Conservation (phyloP, 2,888 invertebrate species). For the Gymnosoma rotundatum region DNA sequence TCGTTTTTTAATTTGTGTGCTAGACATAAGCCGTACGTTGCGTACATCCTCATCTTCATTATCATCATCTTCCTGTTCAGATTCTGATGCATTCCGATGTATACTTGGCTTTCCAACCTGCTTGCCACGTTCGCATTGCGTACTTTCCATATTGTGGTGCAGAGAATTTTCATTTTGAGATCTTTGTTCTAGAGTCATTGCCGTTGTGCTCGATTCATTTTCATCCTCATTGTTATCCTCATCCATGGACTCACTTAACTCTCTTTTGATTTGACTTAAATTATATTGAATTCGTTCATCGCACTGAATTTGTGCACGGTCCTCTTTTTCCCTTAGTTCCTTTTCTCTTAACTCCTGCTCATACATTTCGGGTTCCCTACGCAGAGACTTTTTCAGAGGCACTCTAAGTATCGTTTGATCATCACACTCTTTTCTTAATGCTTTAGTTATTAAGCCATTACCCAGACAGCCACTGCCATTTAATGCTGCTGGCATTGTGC, state of each 20-base stretch:
- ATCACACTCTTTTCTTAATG: constrained; percentile 59
- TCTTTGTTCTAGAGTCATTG: constrained; percentile 43
- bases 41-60: constrained; percentile 14
- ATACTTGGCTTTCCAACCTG: neutral
- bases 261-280: constrained; percentile 58
- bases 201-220: constrained; percentile 62
- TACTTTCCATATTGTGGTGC: constrained; percentile 58
- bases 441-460: constrained; percentile 68
- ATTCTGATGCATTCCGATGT: constrained; percentile 33
- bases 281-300: constrained; percentile 59
- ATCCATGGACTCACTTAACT: constrained; percentile 68
- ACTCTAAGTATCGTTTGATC: constrained; percentile 70
- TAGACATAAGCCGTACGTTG: constrained; percentile 21
- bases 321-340: constrained; percentile 50
- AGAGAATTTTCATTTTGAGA: constrained; percentile 28
- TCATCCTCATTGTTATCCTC: constrained; percentile 67
- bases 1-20: constrained; percentile 45
- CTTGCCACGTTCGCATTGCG: constrained; percentile 34
- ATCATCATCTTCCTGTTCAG: constrained; percentile 53
- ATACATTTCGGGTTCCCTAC: constrained; percentile 74
- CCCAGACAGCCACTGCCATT: constrained; percentile 67
- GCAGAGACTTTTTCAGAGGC: constrained; percentile 76
- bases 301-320: constrained; percentile 41
- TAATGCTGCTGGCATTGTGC: constrained; percentile 56
- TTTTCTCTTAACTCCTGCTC: constrained; percentile 38